Conservation (phyloP, 2,797 vertebrate species). For the Spondyliosoma cantharus region DNA sequence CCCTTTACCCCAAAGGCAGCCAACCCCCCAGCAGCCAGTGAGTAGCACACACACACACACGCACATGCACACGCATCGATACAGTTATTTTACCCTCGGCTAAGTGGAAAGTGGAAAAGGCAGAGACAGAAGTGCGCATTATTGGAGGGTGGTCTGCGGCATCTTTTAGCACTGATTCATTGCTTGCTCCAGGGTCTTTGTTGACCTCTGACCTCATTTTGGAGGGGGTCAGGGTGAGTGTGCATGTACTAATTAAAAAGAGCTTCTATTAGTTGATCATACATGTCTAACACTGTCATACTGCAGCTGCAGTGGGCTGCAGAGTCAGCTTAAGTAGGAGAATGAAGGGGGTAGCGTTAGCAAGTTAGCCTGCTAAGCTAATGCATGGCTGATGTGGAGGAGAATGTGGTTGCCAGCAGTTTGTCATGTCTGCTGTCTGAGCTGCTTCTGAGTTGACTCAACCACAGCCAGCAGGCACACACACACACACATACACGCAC, state of each 20-base stretch:
- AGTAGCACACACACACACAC: constrained; percentile 73
- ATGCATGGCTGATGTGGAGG: constrained; percentile 83
- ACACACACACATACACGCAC: constrained; percentile 31
- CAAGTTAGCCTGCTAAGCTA: constrained; percentile 77
- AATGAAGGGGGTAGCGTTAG: constrained; percentile 44
- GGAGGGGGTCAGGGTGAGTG: constrained; percentile 18
- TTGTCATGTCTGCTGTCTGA: constrained; percentile 85
- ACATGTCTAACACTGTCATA: constrained; percentile 32
- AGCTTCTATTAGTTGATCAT: constrained; percentile 33
- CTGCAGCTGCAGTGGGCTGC: constrained; percentile 21
- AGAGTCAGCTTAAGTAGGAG: constrained; percentile 18
- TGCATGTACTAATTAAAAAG: constrained; percentile 34
- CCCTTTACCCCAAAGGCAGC: constrained; percentile 85
- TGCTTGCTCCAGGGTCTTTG: constrained; percentile 24
- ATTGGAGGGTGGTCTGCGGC: constrained; percentile 20
- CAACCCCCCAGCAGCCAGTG: constrained; percentile 85
- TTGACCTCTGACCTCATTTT: constrained; percentile 40
- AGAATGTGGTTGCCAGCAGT: constrained; percentile 85
- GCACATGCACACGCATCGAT: constrained; percentile 1
- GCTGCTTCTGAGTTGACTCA: constrained; percentile 84
- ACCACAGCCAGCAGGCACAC: constrained; percentile 77
- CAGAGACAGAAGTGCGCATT: not conserved
- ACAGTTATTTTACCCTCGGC: constrained; percentile 64
- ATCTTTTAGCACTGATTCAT: constrained; percentile 47
- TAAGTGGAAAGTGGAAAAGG: not conserved